Evolutionary conservation across 37 sponge, comb jelly and placozoan genomes (phyloP), one percentile per base, ranked within the genome.

Genomic region (Hormiphora californensis): DNA sequence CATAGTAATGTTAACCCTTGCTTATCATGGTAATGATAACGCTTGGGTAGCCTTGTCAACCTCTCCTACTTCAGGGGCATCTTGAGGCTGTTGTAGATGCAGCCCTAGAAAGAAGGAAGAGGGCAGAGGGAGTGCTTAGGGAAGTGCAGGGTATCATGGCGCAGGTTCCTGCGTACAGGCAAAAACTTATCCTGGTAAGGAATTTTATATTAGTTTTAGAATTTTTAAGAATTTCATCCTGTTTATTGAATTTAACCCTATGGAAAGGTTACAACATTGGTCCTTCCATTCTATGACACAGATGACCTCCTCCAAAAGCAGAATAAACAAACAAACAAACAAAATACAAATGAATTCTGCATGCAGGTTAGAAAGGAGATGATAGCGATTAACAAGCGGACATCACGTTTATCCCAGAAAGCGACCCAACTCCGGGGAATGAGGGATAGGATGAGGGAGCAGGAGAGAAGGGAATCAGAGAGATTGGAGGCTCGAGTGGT

Each of bases 301-400:
- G n/a, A n/a, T n/a, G n/a, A n/a, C n/a, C n/a, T n/a, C n/a, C n/a
- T n/a, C n/a, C n/a, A n/a, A n/a, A n/a, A n/a, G n/a, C n/a, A n/a
- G n/a, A n/a, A n/a, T n/a, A n/a, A n/a, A n/a, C n/a, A n/a, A n/a
- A n/a, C n/a, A n/a, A n/a, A n/a, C n/a, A n/a, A n/a, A n/a, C n/a
- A n/a, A n/a, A n/a, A n/a, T n/a, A n/a, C n/a, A n/a, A n/a, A n/a
- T n/a, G n/a, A n/a, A n/a, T n/a, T n/a, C n/a, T n/a, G n/a, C n/a
- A n/a, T 59, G 7, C 68, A 67, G 68, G 28, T 67, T 19, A 30
- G 28, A 39, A 67, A 67, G 19, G 68, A 67, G 68, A 67, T 67
- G 68, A 19, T 39, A 2, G 35, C 12, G 21, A 67, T 67, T 28
- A 36, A 67, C 9, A 21, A 39, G 34, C 32, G 68, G 28, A 35